Conservation (phyloP, 1,140 invertebrate species). For the Ruditapes philippinarum region DNA sequence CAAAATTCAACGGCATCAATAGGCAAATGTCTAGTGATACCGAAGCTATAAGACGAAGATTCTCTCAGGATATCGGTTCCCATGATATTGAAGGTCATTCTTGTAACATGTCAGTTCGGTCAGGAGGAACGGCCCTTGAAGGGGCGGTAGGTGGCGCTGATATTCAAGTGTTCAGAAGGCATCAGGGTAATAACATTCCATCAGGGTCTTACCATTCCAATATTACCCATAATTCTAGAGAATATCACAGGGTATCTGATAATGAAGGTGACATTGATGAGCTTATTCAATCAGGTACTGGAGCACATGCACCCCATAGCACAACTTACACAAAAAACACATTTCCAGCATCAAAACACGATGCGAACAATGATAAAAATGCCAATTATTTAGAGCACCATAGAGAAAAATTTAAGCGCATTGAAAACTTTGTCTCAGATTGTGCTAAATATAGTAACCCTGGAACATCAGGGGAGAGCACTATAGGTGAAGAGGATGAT, state of each 20-base stretch:
- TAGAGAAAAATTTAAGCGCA: slow-evolving; percentile 42
- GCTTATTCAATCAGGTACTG: background rate
- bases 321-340: background rate
- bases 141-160: slow-evolving; percentile 45
- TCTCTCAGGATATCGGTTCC: slow-evolving; percentile 23
- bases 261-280: background rate
- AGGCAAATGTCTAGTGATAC: slow-evolving; percentile 42
- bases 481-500: slow-evolving; percentile 30
- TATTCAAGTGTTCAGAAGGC: background rate
- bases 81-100: slow-evolving; percentile 42
- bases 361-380: background rate
- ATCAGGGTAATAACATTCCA: background rate
- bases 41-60: background rate
- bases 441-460: slow-evolving; percentile 63
- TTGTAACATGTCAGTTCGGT: slow-evolving; percentile 23
- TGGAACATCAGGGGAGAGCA: slow-evolving; percentile 49
- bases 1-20: slow-evolving; percentile 55
- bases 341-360: background rate
- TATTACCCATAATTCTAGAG: slow-evolving; percentile 30
- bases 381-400: background rate
- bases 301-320: background rate
- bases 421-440: slow-evolving; percentile 64
- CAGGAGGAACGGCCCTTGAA: background rate
- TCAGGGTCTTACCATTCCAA: slow-evolving; percentile 33
- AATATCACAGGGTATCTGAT: background rate